These are phyloP conservation scores for Scaptomyza parva DNA, from an alignment of 2,888 invertebrate genomes.

Conservation along the genomic window DNA sequence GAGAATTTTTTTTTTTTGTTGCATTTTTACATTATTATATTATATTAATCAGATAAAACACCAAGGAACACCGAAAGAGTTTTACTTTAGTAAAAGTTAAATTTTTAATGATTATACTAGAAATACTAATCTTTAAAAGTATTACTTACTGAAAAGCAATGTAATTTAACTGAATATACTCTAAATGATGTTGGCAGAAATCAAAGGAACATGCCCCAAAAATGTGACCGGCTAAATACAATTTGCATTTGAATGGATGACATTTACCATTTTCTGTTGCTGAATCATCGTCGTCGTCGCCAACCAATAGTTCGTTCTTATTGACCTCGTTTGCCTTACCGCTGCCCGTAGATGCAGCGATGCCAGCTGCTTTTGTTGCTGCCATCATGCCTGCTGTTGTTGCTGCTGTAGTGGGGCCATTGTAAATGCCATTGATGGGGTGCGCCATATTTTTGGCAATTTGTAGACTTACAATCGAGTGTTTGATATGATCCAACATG, in stretches of 20 bases:
- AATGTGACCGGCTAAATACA: conserved; percentile 26
- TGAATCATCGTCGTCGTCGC: conserved; percentile 81
- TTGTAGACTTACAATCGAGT: conserved; percentile 98
- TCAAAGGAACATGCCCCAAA: conserved; percentile 15
- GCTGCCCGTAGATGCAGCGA: conserved; percentile 8
- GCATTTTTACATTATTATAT: neutral
- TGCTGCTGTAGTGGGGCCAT: conserved; percentile 86
- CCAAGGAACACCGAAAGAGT: neutral
- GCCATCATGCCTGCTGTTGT: conserved; percentile 45
- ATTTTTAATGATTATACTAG: too few species aligned
- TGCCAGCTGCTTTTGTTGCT: conserved; percentile 11
- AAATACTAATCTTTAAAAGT: too few species aligned
- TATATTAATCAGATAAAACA: neutral
- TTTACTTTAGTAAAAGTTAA: too few species aligned
- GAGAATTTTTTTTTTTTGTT: neutral
- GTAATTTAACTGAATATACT: too few species aligned
- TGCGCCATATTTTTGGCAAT: conserved; percentile 98
- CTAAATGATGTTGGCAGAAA: neutral
- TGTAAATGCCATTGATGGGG: conserved; percentile 95
- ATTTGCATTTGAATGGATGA: conserved; percentile 35
- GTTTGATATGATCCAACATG: conserved; percentile 98
- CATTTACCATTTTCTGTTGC: conserved; percentile 80
- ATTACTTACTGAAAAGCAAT: too few species aligned
- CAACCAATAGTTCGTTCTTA: conserved; percentile 54
- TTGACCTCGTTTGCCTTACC: conserved; percentile 41